These are phyloP conservation scores for Forbesichthys agassizii DNA, from an alignment of 2,113 vertebrate species.

Conservation along the genomic window DNA sequence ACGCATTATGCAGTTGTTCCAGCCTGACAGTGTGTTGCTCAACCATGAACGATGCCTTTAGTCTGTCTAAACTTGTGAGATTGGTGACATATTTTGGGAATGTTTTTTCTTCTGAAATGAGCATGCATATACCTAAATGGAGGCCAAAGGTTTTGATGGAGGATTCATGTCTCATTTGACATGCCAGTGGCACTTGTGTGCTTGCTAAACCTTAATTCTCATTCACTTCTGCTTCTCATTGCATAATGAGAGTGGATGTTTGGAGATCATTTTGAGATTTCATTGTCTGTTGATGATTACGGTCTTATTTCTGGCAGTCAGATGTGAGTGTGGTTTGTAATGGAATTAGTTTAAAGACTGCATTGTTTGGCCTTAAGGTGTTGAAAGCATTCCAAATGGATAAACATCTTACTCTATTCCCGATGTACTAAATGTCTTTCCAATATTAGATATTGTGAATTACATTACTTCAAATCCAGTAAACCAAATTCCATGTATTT, in stretches of 20 bases:
- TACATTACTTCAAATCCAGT: not conserved
- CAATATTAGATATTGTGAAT: not conserved
- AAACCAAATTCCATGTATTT: not conserved
- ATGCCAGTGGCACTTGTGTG: constrained; percentile 1
- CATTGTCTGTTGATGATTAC: constrained; percentile 5
- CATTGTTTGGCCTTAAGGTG: not conserved
- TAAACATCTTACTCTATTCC: not conserved
- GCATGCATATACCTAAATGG: not conserved
- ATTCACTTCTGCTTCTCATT: constrained; percentile 20
- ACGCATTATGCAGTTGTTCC: constrained; percentile 22
- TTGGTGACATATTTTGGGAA: not conserved
- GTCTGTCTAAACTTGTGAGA: constrained; percentile 8
- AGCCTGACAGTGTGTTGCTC: constrained; percentile 6
- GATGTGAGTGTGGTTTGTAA: not conserved
- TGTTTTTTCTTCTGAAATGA: constrained; percentile 3
- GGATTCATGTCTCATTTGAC: constrained; percentile 26
- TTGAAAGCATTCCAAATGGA: not conserved
- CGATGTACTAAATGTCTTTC: no score
- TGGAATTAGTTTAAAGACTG: not conserved
- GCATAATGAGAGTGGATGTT: constrained; percentile 32
- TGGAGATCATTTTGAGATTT: constrained; percentile 16
- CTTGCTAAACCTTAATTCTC: constrained; percentile 31
- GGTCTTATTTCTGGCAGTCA: constrained; percentile 7
- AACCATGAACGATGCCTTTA: not conserved
- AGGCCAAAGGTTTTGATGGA: constrained; percentile 7